phyloP scores from a whole-genome alignment of 2,113 vertebrate species.

The Trachemys scripta region DNA sequence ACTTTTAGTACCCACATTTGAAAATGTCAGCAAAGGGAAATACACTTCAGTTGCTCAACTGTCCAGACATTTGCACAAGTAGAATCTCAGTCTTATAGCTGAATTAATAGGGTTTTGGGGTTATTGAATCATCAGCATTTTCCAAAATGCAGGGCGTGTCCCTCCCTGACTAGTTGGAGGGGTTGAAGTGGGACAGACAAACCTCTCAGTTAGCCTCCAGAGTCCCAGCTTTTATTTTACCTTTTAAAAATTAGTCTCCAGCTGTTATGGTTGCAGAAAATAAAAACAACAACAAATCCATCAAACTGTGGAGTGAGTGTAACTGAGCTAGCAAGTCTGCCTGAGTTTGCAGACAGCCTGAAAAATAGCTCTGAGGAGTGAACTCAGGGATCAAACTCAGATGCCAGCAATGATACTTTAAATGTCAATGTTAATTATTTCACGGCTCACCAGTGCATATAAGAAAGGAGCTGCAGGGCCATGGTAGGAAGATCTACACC shows the following conservation, averaged over 20 bases:
- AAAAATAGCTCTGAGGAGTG: not conserved
- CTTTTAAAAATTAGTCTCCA: not conserved
- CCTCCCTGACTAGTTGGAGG: not conserved
- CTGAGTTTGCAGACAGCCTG: not conserved
- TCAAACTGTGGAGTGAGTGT: not conserved
- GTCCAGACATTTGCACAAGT: not conserved
- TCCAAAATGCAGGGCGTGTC: not conserved
- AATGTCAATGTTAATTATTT: not conserved
- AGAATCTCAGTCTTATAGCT: not conserved
- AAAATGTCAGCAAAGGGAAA: not conserved
- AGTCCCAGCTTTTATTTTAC: not conserved
- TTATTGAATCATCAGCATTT: not conserved
- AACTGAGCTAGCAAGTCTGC: not conserved
- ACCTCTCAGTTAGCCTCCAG: not conserved
- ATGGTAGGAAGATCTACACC: not conserved
- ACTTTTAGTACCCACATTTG: not conserved
- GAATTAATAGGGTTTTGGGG: not conserved
- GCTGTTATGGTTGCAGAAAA: not conserved
- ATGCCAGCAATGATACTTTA: not conserved
- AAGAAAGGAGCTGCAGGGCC: not conserved
- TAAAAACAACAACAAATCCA: not conserved
- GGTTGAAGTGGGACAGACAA: not conserved
- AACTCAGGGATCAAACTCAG: not conserved
- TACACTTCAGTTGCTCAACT: not conserved
- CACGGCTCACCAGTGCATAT: not conserved